Base-by-base conservation (phyloP, 1,140 invertebrate genomes). In the Drosophila sp. region DNA sequence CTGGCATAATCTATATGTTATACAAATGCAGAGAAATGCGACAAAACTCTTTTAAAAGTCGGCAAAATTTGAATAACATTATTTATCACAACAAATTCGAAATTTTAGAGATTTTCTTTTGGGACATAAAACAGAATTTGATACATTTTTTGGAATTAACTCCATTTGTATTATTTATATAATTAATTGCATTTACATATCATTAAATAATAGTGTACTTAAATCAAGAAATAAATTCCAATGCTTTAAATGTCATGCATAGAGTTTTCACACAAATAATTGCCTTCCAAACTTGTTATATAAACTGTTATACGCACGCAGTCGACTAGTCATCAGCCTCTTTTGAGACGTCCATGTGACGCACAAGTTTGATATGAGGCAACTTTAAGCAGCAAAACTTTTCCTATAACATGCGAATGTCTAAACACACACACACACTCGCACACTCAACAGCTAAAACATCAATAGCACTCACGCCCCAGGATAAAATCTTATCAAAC, bases 401-500 rank as follows among this genome's bases (percentile, higher is more conserved):
- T 81, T 78, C 50, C 46, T 53, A 87, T 81, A 78, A 71, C 61
- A 79, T 69, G 69, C 63, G 45, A 62, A 40, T 46, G 27, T 6
- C 1, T 50, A 21, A 29, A 29, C 32, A 46, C 41, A 61, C 46
- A 79, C 14, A 21, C 46, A 56, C 32, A 25, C 8, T 34, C 54
- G 45, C 13, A 29, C 41, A 45, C 13, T 14, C 40, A 41, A 32
- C 40, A 36, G 14, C 2, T 11, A 40, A 46, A 29, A 65, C 63
- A 54, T 65, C 32, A 36, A 63, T 46, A 46, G 21, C 25, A 63
- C 36, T 45, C 64, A 80, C 82, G 54, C 65, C 78, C 70, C 57
- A 65, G 13, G 36, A 48, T 48, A 25, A 69, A 81, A 78, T 87
- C 82, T 87, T 86, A 87, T 82, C 75, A 86, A 82, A 86, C 82